Evolutionary conservation across 2,113 vertebrate genomes (phyloP).

Genomic region (Cettia cetti): DNA sequence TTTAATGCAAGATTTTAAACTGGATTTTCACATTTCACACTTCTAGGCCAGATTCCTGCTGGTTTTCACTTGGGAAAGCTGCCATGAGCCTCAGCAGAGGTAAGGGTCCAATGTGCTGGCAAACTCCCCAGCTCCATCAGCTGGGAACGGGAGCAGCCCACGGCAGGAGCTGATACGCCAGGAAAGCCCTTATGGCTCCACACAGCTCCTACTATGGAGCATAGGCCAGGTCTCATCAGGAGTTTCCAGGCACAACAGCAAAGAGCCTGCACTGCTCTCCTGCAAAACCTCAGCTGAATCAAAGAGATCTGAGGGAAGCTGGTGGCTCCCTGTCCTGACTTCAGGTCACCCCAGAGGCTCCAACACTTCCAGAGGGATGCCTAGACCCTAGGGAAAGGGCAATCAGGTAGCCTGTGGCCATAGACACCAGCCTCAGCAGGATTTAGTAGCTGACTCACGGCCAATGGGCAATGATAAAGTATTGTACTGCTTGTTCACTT

Average conservation of each 20-base stretch:
- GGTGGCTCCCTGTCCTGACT: accelerated
- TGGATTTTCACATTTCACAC: neutral
- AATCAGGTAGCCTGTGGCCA: neutral
- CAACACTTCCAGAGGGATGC: neutral
- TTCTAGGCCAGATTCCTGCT: neutral
- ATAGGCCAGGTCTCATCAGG: neutral
- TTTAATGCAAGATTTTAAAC: neutral
- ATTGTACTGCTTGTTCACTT: neutral
- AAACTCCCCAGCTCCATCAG: neutral
- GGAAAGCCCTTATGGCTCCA: neutral
- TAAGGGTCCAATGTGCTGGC: neutral
- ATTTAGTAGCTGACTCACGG: conserved; percentile 15
- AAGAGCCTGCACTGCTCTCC: neutral
- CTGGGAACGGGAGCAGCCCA: neutral
- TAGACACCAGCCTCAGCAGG: neutral
- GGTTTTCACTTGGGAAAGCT: neutral
- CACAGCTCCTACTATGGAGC: accelerated
- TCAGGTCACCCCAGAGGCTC: neutral
- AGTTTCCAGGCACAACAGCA: neutral
- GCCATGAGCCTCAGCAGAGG: neutral
- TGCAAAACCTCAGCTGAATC: neutral
- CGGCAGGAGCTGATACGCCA: accelerated
- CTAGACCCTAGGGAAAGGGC: neutral
- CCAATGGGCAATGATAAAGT: neutral
- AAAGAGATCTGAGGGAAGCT: no score